Percentiles rank a stretch among this genome's conserved stretches.
These are phyloP conservation scores for Simalia tracyae DNA, from an alignment of 2,797 vertebrate genomes.

Conservation along the genomic window DNA sequence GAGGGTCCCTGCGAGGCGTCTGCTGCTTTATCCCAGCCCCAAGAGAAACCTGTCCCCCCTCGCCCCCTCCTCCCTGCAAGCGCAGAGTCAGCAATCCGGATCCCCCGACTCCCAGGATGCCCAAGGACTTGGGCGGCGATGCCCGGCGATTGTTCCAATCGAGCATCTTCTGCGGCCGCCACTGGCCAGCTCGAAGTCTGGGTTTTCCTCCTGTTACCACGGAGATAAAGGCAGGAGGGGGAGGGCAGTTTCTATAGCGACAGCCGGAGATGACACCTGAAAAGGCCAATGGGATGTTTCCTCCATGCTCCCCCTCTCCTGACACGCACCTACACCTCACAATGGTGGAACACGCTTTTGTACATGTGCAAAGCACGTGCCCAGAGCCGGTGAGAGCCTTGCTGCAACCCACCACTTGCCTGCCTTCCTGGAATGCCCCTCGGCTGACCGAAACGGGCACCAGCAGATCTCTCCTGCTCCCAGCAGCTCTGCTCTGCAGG, in stretches of 20 bases:
- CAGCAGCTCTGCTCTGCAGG: not conserved
- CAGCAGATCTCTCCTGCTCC: not conserved
- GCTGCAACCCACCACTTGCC: not conserved
- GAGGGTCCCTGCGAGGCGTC: no score
- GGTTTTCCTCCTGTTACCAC: conserved; percentile 40
- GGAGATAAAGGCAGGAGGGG: conserved; percentile 22
- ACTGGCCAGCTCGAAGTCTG: not conserved
- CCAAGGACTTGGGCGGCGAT: no score
- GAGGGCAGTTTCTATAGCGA: conserved; percentile 56
- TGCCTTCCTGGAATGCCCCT: not conserved
- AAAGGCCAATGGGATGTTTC: conserved; percentile 39
- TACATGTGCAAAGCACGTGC: no score
- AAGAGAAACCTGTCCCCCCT: not conserved
- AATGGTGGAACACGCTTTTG: not conserved
- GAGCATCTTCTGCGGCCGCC: not conserved
- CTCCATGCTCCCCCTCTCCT: not conserved
- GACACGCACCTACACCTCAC: not conserved
- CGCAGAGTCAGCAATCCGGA: no score
- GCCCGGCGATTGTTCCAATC: not conserved
- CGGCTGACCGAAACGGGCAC: not conserved
- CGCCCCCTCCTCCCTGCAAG: not conserved
- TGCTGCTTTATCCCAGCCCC: no score
- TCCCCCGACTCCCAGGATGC: no score
- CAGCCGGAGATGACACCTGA: not conserved
- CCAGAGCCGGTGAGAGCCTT: not conserved